Base-by-base conservation (phyloP, 1,140 invertebrate genomes). In the Vanessa tameamea region DNA sequence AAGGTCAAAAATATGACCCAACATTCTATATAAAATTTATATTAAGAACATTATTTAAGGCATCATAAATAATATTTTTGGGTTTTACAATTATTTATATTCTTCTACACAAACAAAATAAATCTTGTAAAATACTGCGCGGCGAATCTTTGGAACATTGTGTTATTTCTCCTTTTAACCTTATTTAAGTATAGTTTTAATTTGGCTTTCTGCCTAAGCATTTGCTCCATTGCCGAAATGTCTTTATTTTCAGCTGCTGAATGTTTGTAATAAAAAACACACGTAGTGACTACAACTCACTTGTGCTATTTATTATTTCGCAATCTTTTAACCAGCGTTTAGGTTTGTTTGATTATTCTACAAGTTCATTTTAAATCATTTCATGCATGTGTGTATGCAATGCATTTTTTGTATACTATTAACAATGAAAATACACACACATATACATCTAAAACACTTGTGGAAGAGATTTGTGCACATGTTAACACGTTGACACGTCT, bases 191-290 rank as follows among this genome's bases (percentile, higher is more conserved):
- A 57, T 43, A 69, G 65, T 73, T 73, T 73, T 73, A 73, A 69
- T 73, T 73, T 73, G 72, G 72, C 72, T 61, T 59, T 6, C 65
- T 73, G 72, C 72, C 72, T 73, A 73, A 73, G 55, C 67, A 73
- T 73, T 73, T 72, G 65, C 70, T 73, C 65, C 53, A 53, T 20
- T 48, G 59, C 72, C 23, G 53, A 37, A 67, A 64, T 69, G 51
- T 72, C 70, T 64, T 63, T 64, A 63, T 72, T 65, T 31, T 20
- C 37, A 20, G 61, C 37, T 37, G 48, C 23, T 57, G 23, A 57
- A 23, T 57, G 53, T 23, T 57, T 57, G 53, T 57, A 23, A 57
- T 57, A 57, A 13, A 57, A 57, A 23, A 57, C 20, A 57, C 53
- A 23, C 20, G 8, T 23, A 16, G n/a, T 16, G 11, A 48, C 47